Evolutionary conservation across 2,797 vertebrate genomes (phyloP).

Genomic region (Pseudomugil tenellus): DNA sequence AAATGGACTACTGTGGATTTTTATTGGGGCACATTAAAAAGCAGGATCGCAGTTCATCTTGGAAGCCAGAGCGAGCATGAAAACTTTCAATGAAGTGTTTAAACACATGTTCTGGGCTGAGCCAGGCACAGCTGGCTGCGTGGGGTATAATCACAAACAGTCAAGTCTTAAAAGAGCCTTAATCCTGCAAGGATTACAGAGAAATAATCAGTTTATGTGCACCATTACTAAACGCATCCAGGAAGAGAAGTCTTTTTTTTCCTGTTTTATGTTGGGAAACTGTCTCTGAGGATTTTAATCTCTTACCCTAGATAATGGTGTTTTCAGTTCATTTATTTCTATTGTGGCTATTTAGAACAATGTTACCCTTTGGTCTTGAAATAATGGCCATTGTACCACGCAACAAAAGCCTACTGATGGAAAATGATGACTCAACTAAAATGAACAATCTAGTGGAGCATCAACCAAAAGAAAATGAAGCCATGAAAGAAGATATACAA

Average conservation of each 20-base stretch:
- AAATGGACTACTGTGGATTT: conserved; percentile 74
- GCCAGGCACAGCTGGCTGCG: conserved; percentile 64
- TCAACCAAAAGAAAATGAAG: conserved; percentile 35
- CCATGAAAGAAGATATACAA: conserved; percentile 42
- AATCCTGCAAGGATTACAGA: conserved; percentile 75
- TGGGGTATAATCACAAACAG: conserved; percentile 83
- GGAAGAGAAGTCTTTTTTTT: conserved; percentile 58
- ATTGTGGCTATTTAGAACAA: conserved; percentile 67
- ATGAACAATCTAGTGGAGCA: conserved; percentile 48
- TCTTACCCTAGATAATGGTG: conserved; percentile 68
- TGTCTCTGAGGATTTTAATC: conserved; percentile 67
- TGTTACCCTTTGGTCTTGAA: conserved; percentile 68
- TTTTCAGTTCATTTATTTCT: conserved; percentile 81
- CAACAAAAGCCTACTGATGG: conserved; percentile 59
- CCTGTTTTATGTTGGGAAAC: conserved; percentile 52
- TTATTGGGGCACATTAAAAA: conserved; percentile 68
- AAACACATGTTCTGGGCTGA: conserved; percentile 77
- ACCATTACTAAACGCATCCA: conserved; percentile 61
- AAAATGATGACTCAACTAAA: conserved; percentile 69
- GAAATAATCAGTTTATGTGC: conserved; percentile 73
- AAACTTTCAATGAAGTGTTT: conserved; percentile 78
- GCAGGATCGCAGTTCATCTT: conserved; percentile 69
- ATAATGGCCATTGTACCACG: conserved; percentile 71
- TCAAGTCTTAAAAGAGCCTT: conserved; percentile 60
- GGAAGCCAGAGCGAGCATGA: conserved; percentile 60